phyloP scores from a whole-genome alignment of 2,888 invertebrate genomes.

The Colostygia pectinataria region DNA sequence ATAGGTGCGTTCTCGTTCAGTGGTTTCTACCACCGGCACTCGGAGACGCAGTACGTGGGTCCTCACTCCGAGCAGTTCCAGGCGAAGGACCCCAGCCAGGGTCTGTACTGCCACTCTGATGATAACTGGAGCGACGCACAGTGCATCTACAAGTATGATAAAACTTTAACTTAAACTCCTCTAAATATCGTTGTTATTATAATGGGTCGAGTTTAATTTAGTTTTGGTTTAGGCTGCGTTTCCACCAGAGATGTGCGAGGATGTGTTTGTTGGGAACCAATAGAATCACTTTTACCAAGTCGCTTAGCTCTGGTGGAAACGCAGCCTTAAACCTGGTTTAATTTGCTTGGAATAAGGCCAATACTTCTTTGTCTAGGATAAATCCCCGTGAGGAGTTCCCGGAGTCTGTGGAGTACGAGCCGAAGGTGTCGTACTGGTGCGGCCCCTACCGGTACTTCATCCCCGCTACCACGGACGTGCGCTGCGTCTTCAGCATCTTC shows the following conservation, averaged over 20 bases:
- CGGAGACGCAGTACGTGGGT: conserved; percentile 72
- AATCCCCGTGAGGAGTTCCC: conserved; percentile 77
- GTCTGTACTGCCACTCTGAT: conserved; percentile 73
- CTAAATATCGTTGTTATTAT: too few species aligned
- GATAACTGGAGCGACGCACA: conserved; percentile 77
- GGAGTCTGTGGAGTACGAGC: conserved; percentile 75
- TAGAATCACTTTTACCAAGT: too few species aligned
- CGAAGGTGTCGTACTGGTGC: conserved; percentile 75
- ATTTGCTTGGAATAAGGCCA: too few species aligned
- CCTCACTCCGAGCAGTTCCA: conserved; percentile 76
- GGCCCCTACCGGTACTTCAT: conserved; percentile 77
- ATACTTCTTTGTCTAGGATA: conserved; percentile 54
- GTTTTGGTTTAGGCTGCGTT: too few species aligned
- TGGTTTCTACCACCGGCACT: conserved; percentile 74
- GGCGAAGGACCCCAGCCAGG: conserved; percentile 71
- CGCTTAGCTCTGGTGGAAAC: too few species aligned
- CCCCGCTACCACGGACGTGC: conserved; percentile 73
- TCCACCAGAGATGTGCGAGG: too few species aligned
- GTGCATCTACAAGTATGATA: conserved; percentile 70
- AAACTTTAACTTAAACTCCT: neutral
- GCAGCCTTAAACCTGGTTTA: too few species aligned
- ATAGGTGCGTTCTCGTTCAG: conserved; percentile 71
- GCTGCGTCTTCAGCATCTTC: conserved; percentile 77
- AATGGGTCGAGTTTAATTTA: too few species aligned
- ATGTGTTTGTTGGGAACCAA: too few species aligned